Percentiles rank a stretch among this genome's conserved stretches.
Evolutionary conservation across 2,888 invertebrate genomes (phyloP).

Genomic region (Trichacis sp.): DNA sequence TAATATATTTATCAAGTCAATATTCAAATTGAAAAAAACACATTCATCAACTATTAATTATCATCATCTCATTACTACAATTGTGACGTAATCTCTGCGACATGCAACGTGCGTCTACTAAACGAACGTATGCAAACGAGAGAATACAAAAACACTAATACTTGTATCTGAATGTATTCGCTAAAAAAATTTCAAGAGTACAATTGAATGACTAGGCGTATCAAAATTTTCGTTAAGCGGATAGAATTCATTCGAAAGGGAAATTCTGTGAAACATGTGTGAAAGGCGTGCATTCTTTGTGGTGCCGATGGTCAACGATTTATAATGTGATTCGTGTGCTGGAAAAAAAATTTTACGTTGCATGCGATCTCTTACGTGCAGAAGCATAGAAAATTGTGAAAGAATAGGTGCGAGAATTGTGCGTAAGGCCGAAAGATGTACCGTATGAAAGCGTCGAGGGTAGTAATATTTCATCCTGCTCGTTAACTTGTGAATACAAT

Average conservation of each 20-base stretch:
- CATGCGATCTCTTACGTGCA: conserved; percentile 46
- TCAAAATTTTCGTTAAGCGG: conserved; percentile 16
- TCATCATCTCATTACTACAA: conserved; percentile 5
- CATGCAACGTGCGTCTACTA: conserved; percentile 41
- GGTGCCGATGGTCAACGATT: conserved; percentile 30
- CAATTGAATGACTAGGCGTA: conserved; percentile 9
- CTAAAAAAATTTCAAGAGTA: too few species aligned
- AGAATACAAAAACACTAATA: too few species aligned
- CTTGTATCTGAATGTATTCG: too few species aligned
- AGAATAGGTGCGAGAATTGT: conserved; percentile 36
- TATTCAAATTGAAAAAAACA: conserved; percentile 20
- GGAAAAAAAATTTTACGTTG: conserved; percentile 28
- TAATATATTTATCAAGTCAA: too few species aligned
- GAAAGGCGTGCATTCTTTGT: conserved; percentile 22
- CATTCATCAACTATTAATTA: conserved; percentile 17
- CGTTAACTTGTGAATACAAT: too few species aligned
- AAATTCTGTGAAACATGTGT: conserved; percentile 20
- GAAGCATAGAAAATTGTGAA: conserved; percentile 45
- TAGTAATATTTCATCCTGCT: conserved; percentile 31
- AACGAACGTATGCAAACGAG: conserved; percentile 10
- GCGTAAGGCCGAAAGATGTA: conserved; percentile 26
- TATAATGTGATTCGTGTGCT: conserved; percentile 32
- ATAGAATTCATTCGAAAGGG: conserved; percentile 9
- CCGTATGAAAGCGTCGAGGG: conserved; percentile 31
- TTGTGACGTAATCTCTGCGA: conserved; percentile 20